A percentile compares a stretch with the other conserved stretches of the same genome.
Evolutionary conservation across 2,888 invertebrate genomes (phyloP).

Genomic region (Callyntrura sp.): DNA sequence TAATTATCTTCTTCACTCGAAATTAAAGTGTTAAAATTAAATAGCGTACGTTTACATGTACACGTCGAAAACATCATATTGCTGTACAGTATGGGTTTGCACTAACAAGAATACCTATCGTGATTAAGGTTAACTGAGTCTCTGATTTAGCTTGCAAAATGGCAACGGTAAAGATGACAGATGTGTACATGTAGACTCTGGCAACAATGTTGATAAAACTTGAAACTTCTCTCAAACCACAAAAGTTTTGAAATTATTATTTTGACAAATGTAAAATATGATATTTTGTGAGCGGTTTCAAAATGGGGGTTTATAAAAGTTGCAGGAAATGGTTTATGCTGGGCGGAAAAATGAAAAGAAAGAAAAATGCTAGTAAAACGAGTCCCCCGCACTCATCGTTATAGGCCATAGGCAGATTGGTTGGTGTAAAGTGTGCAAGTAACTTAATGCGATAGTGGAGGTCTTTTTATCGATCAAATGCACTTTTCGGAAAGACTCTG

Average conservation of each 20-base stretch:
- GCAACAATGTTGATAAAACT: background rate
- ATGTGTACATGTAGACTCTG: conserved; percentile 19
- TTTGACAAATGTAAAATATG: conserved; percentile 58
- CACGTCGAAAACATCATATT: background rate
- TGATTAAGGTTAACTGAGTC: conserved; percentile 2
- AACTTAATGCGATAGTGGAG: conserved; percentile 66
- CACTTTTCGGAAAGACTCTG: background rate
- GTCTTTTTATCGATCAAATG: conserved; percentile 24
- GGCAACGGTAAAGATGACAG: conserved; percentile 11
- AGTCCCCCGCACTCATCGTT: background rate
- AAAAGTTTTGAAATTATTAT: background rate
- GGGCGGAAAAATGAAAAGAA: background rate
- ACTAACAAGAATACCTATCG: background rate
- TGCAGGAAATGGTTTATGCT: background rate
- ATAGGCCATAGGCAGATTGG: background rate
- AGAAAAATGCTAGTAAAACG: no score
- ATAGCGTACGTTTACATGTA: background rate
- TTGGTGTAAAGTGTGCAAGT: conserved; percentile 7
- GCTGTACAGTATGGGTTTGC: background rate
- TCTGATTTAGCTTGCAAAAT: conserved; percentile 22
- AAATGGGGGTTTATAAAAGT: background rate
- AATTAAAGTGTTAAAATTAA: conserved; percentile 30
- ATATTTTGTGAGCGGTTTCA: background rate
- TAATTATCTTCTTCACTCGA: background rate
- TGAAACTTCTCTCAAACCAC: background rate